These are phyloP conservation scores for Melanchra persicariae DNA, from an alignment of 2,888 invertebrate species.

Conservation along the genomic window DNA sequence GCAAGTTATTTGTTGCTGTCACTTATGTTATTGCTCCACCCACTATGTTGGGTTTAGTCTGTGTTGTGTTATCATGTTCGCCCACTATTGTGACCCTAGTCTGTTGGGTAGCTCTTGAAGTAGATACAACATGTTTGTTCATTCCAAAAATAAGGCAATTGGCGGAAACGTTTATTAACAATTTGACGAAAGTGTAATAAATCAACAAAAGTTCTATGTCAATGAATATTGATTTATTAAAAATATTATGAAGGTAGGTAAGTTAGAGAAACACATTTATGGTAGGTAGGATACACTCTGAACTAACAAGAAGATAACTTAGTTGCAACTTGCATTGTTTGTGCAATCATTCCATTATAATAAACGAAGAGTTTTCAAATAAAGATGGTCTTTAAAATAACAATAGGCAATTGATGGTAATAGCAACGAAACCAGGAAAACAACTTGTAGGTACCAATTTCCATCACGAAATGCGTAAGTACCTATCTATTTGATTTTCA, in stretches of 20 bases:
- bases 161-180: too few species aligned
- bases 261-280: neutral
- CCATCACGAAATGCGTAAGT: too few species aligned
- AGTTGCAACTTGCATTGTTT: conserved; percentile 5
- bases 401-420: conserved; percentile 38
- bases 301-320: neutral
- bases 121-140: neutral
- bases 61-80: neutral
- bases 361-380: conserved; percentile 20
- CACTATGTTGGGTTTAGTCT: neutral
- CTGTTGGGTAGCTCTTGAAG: neutral
- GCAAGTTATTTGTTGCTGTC: neutral
- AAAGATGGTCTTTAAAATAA: conserved; percentile 15
- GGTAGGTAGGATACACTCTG: neutral
- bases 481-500: too few species aligned
- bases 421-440: neutral
- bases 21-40: neutral
- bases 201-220: too few species aligned
- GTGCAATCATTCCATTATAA: conserved; percentile 7
- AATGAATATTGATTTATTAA: too few species aligned
- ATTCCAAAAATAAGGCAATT: neutral
- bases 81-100: neutral
- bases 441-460: neutral
- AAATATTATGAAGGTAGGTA: too few species aligned
- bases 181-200: too few species aligned